Conservation (phyloP, 2,888 invertebrate species). For the Pristionchus fissidentatus region DNA sequence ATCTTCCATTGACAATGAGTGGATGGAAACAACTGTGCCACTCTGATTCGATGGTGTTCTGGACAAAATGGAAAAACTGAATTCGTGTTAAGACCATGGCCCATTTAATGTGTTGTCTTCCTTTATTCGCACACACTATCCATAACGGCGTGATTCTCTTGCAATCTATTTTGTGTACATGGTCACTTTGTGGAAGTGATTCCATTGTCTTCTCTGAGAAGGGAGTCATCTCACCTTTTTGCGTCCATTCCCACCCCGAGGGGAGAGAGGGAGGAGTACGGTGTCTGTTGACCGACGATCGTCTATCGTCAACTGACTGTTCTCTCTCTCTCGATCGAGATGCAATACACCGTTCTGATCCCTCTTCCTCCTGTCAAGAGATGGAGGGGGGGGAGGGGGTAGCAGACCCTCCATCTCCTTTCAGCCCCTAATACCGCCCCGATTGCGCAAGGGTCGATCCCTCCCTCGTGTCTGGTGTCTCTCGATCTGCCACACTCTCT, state of each 20-base stretch:
- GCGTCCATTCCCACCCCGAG: background rate
- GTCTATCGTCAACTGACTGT: constrained; percentile 6
- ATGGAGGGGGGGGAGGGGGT: too few relatives aligned
- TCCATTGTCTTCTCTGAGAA: background rate
- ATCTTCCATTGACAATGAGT: background rate
- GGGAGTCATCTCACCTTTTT: background rate
- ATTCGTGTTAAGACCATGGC: too few relatives aligned
- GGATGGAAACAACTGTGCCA: background rate
- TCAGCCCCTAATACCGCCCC: constrained; percentile 13
- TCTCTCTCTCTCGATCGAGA: background rate
- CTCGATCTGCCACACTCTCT: background rate
- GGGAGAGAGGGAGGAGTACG: background rate
- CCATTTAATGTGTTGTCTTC: too few relatives aligned
- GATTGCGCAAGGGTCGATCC: constrained; percentile 6
- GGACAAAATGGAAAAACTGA: too few relatives aligned
- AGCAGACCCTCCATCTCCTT: background rate
- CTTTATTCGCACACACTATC: too few relatives aligned
- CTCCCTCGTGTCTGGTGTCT: background rate
- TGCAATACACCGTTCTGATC: background rate
- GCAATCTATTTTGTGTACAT: too few relatives aligned
- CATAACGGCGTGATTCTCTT: too few relatives aligned
- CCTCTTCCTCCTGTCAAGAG: background rate
- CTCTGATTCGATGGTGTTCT: background rate
- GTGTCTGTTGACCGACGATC: constrained; percentile 21
- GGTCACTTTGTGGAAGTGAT: too few relatives aligned